A percentile compares a stretch with the other conserved stretches of the same genome.
Evolutionary conservation across 2,888 invertebrate species (phyloP).

Genomic region (Brachypterus glaber): DNA sequence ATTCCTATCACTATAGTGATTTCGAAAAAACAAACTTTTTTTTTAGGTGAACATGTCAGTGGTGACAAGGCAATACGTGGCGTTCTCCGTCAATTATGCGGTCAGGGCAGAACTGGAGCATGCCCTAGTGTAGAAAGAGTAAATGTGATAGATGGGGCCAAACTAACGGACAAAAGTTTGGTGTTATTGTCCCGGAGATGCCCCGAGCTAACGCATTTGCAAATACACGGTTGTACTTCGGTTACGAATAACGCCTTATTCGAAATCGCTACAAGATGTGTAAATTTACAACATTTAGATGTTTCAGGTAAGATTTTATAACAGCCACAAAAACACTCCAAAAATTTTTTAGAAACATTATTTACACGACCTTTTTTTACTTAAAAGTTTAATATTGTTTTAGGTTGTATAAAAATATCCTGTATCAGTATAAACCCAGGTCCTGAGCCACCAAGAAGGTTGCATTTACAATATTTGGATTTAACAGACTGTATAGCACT

Average conservation of each 20-base stretch:
- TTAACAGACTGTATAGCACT: slow-evolving; percentile 81
- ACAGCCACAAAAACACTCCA: no score
- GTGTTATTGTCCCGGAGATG: slow-evolving; percentile 67
- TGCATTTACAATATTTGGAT: slow-evolving; percentile 79
- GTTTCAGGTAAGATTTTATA: slow-evolving; percentile 56
- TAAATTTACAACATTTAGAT: slow-evolving; percentile 75
- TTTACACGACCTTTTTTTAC: no score
- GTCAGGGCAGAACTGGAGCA: slow-evolving; percentile 56
- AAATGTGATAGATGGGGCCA: slow-evolving; percentile 56
- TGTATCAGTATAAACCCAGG: slow-evolving; percentile 64
- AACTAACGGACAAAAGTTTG: slow-evolving; percentile 69
- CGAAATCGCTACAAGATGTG: slow-evolving; percentile 69
- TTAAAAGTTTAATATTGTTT: no score
- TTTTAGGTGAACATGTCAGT: no score
- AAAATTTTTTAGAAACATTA: no score
- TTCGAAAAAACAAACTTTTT: no score
- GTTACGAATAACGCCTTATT: slow-evolving; percentile 69
- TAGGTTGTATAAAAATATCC: slow-evolving; percentile 69
- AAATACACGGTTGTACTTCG: slow-evolving; percentile 63
- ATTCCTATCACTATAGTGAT: no score
- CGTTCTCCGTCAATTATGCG: slow-evolving; percentile 54
- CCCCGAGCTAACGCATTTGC: slow-evolving; percentile 71
- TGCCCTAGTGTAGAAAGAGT: slow-evolving; percentile 60
- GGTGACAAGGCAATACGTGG: slow-evolving; percentile 58
- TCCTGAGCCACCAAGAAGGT: slow-evolving; percentile 53